Evolutionary conservation across 2,113 vertebrate species (phyloP).

Genomic region (Muntiacus reevesi): DNA sequence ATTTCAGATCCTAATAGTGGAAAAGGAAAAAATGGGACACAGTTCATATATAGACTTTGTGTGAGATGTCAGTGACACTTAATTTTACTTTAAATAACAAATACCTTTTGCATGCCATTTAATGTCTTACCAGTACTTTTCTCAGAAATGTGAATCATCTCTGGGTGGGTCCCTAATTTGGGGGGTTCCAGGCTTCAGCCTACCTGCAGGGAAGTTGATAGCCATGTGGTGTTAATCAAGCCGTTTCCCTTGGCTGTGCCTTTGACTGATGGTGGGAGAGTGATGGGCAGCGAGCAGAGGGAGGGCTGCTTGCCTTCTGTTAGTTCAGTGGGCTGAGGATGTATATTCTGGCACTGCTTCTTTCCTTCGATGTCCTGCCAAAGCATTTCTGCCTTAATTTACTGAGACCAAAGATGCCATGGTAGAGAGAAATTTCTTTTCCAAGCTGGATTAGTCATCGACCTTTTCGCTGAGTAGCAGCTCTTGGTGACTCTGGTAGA

Average conservation of each 20-base stretch:
- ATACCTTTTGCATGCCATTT: not conserved
- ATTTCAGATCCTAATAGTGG: not conserved
- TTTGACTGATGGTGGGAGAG: not conserved
- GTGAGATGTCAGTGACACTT: not conserved
- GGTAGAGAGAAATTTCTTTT: not conserved
- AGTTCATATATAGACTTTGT: not conserved
- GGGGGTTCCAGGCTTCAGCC: not conserved
- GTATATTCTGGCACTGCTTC: not conserved
- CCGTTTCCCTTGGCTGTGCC: not conserved
- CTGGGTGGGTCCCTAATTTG: not conserved
- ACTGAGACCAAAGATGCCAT: not conserved
- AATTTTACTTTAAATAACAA: not conserved
- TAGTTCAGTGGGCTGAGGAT: not conserved
- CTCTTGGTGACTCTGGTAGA: not conserved
- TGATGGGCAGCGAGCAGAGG: not conserved
- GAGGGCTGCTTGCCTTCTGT: not conserved
- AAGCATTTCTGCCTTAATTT: not conserved
- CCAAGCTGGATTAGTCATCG: not conserved
- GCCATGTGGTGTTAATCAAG: not conserved
- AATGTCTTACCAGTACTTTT: not conserved
- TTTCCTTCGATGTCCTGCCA: not conserved
- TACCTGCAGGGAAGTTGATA: not conserved
- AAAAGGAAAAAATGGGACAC: not conserved
- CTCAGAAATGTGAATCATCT: conserved; percentile 19
- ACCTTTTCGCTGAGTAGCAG: not conserved